These are phyloP conservation scores for Eurytoma adleriae DNA, from an alignment of 2,888 invertebrate species.

Conservation along the genomic window DNA sequence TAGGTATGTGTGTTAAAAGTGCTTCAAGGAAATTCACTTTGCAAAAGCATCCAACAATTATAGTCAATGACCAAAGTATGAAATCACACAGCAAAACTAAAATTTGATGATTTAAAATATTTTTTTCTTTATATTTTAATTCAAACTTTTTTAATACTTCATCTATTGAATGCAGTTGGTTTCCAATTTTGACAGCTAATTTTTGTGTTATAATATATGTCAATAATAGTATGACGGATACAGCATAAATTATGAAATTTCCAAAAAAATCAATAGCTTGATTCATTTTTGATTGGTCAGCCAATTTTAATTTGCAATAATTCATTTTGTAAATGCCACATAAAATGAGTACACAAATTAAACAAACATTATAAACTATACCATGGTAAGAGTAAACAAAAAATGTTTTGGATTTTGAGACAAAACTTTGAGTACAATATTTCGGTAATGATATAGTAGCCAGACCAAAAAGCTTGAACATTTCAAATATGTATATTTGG, in stretches of 20 bases:
- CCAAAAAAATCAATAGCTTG: constrained; percentile 37
- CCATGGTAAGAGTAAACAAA: constrained; percentile 11
- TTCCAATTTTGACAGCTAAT: constrained; percentile 29
- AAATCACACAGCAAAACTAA: constrained; percentile 14
- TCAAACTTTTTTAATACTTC: constrained; percentile 24
- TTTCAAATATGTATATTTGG: constrained; percentile 12
- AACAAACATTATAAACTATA: constrained; percentile 23
- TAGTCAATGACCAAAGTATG: constrained; percentile 1
- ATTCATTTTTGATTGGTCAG: constrained; percentile 13
- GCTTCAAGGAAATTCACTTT: not conserved
- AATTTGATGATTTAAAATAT: not conserved
- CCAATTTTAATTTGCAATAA: not conserved
- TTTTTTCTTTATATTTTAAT: constrained; percentile 14
- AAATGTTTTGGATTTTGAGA: not conserved
- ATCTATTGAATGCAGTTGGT: constrained; percentile 12
- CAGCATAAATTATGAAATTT: constrained; percentile 30
- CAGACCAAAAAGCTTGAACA: constrained; percentile 27
- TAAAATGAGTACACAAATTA: constrained; percentile 3
- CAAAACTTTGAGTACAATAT: not conserved
- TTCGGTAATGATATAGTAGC: constrained; percentile 32
- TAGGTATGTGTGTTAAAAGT: constrained; percentile 26
- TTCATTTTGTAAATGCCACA: constrained; percentile 12
- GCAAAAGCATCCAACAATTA: constrained; percentile 15
- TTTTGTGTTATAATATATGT: constrained; percentile 24
- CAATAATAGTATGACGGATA: constrained; percentile 10